These are phyloP conservation scores for Crocidura indochinensis DNA, from an alignment of 2,797 vertebrate species.

Conservation along the genomic window DNA sequence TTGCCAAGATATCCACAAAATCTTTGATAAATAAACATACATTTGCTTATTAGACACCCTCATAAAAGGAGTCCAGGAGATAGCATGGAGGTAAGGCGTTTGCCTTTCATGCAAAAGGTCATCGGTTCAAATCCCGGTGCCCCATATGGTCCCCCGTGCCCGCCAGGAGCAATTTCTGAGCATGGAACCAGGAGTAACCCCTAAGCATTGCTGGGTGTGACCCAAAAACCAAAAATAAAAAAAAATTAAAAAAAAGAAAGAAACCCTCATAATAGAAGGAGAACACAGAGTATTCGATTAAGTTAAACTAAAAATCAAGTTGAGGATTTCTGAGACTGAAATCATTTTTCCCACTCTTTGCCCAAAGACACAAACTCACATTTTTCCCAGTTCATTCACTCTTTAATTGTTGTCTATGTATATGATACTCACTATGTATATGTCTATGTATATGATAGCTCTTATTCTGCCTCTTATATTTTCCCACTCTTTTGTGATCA, in stretches of 20 bases:
- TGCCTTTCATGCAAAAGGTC: no score
- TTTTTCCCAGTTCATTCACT: not conserved
- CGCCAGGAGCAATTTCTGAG: no score
- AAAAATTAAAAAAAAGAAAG: no score
- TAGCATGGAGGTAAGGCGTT: no score
- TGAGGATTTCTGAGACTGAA: constrained; percentile 2
- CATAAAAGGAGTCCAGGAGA: not conserved
- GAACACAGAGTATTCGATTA: not conserved
- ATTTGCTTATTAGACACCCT: not conserved
- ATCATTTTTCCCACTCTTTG: not conserved
- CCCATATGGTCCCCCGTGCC: no score
- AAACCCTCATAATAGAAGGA: not conserved
- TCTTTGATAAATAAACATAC: constrained; percentile 6
- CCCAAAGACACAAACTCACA: not conserved
- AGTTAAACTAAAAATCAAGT: not conserved
- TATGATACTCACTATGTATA: not conserved
- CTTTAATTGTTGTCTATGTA: not conserved
- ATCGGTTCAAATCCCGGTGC: no score
- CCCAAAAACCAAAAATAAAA: no score
- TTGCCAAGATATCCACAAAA: not conserved
- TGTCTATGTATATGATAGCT: not conserved
- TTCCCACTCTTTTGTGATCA: not conserved
- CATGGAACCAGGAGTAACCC: no score
- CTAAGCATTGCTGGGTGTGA: no score
- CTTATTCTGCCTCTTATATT: not conserved